Evolutionary conservation across 2,888 invertebrate species (phyloP), one percentile per base, ranked within the genome.

Genomic region (Saturnia japonica): DNA sequence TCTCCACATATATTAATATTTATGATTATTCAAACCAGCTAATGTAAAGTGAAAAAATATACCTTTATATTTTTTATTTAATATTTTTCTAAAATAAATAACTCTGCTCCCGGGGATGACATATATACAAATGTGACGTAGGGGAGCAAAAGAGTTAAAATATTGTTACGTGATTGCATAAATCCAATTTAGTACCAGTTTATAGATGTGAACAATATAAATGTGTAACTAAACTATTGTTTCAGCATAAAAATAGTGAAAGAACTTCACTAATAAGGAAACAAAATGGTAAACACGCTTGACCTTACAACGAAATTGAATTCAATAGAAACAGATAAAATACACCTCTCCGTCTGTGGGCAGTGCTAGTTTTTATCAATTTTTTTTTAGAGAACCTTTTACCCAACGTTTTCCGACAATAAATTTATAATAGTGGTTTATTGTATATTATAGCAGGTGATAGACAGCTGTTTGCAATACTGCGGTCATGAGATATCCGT

Each of bases 391-490:
- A 54, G 22, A 11, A 54, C 6, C 2, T 11, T n/a, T 54, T 54
- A 54, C 11, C 8, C 2, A 22, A 54, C 57, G 6, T 4, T 60
- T 75, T 75, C 74, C 75, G 76, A 79, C 77, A 80, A 78, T 82
- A 81, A 74, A 78, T 75, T 74, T 77, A 77, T 77, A 70, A 70
- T 74, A 75, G 70, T 73, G 68, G 72, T 74, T 68, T 75, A 76
- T 74, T 75, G 74, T 72, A 66, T 69, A 72, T 72, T 45, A 69
- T 68, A 74, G 51, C 78, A 80, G 79, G 78, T 83, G 80, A 85
- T 77, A 80, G 79, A 81, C 83, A 85, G 83, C 77, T 83, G 84
- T 82, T 81, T 78, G 75, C 76, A 74, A 78, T 77, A 72, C 76
- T 76, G 77, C 77, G 81, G 79, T 78, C 76, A 75, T 64, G 73